A percentile compares a stretch with the other conserved stretches of the same genome.
These are phyloP conservation scores for Pantala flavescens DNA, from an alignment of 1,140 invertebrate genomes.

Conservation along the genomic window DNA sequence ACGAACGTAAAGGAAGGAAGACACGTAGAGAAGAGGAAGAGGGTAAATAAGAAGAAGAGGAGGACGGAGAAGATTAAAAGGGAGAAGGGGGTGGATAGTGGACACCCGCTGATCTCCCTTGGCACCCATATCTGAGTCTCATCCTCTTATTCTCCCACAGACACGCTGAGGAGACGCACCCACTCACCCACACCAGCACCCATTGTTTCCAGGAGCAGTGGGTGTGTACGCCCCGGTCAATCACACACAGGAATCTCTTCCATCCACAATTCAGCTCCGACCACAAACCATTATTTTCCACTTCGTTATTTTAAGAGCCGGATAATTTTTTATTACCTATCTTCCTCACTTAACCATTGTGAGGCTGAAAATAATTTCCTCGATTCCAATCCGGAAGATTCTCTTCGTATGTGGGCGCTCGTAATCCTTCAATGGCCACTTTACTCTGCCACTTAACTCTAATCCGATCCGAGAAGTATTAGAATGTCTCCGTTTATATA, in stretches of 20 bases:
- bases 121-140: background rate
- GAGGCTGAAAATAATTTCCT: background rate
- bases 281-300: background rate
- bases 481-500: background rate
- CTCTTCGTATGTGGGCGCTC: background rate
- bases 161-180: too few relatives aligned
- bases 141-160: too few relatives aligned
- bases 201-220: conserved; percentile 8
- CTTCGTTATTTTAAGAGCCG: background rate
- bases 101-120: background rate
- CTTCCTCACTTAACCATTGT: background rate
- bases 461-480: background rate
- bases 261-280: background rate
- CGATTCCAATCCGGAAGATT: background rate
- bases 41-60: background rate
- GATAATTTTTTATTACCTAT: background rate
- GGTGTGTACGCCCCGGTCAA: background rate
- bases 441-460: background rate
- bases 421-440: conserved; percentile 1
- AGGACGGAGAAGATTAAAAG: background rate
- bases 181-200: background rate
- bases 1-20: background rate
- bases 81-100: background rate
- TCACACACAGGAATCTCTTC: background rate
- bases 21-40: background rate